These are phyloP conservation scores for Cairina moschata DNA, from an alignment of 2,113 vertebrate species.

Conservation along the genomic window DNA sequence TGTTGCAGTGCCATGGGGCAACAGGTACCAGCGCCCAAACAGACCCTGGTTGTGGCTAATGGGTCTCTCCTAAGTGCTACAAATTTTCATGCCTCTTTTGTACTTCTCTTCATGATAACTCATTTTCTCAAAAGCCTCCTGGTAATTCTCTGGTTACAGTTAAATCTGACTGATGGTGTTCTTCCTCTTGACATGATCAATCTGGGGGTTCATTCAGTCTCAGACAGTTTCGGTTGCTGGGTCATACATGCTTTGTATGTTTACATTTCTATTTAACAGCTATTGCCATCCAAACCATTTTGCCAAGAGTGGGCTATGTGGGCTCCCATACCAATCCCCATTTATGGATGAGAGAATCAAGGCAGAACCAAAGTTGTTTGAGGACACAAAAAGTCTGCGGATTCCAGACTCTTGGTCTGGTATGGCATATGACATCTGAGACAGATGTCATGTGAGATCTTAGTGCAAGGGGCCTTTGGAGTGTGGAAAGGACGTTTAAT, in stretches of 20 bases:
- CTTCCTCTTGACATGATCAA: not conserved
- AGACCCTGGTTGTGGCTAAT: not conserved
- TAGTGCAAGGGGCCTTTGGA: not conserved
- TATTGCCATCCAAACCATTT: not conserved
- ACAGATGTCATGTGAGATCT: not conserved
- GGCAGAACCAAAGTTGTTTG: not conserved
- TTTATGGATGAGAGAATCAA: not conserved
- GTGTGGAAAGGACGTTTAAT: not conserved
- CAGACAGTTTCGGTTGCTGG: not conserved
- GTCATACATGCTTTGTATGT: rapidly evolving
- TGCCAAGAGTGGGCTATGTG: not conserved
- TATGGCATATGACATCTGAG: not conserved
- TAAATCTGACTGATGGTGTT: not conserved
- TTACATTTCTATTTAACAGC: not conserved
- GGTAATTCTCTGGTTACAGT: not conserved
- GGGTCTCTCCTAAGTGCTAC: not conserved
- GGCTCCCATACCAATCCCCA: not conserved
- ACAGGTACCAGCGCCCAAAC: rapidly evolving
- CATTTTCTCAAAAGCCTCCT: not conserved
- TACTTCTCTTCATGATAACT: not conserved
- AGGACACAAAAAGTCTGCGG: not conserved
- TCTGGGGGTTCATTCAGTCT: not conserved
- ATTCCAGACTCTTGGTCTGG: not conserved
- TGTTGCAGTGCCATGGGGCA: rapidly evolving
- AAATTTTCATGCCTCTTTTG: not conserved